phyloP scores from a whole-genome alignment of 2,113 vertebrate genomes.

The Odontophorus gujanensis region DNA sequence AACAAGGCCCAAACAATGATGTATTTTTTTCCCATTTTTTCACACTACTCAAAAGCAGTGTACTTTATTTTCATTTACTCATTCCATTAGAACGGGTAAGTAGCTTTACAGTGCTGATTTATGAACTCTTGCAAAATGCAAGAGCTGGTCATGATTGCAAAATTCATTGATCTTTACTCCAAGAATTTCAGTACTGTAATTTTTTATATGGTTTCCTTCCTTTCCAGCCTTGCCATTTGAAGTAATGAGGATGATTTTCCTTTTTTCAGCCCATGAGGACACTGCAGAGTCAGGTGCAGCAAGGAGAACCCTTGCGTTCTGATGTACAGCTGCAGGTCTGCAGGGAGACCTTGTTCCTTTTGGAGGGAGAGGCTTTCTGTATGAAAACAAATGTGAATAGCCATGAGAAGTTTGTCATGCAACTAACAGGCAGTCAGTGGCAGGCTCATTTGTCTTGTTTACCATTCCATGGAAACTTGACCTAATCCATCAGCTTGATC shows the following conservation, averaged over 20 bases:
- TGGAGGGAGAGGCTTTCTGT: neutral
- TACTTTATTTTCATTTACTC: conserved; percentile 38
- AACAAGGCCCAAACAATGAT: neutral
- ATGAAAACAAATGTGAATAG: neutral
- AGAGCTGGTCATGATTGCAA: conserved; percentile 23
- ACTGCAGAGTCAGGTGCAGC: neutral
- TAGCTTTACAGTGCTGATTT: conserved; percentile 36
- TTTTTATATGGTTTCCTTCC: neutral
- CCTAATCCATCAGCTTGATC: neutral
- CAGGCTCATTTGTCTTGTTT: neutral
- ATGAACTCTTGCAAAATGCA: conserved; percentile 27
- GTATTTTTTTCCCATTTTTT: neutral
- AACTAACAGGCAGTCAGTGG: conserved; percentile 1
- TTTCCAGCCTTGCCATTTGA: neutral
- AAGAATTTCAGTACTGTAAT: neutral
- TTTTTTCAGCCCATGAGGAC: neutral
- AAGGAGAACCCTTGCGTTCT: neutral
- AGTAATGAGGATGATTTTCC: conserved; percentile 2
- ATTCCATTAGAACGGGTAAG: neutral
- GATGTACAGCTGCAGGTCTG: neutral
- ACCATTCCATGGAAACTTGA: neutral
- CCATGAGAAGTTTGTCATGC: neutral
- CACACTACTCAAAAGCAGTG: neutral
- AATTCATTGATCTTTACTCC: conserved; percentile 44
- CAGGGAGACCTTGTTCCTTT: neutral